phyloP scores from a whole-genome alignment of 2,888 invertebrate genomes.

The Dromius quadrimaculatus region DNA sequence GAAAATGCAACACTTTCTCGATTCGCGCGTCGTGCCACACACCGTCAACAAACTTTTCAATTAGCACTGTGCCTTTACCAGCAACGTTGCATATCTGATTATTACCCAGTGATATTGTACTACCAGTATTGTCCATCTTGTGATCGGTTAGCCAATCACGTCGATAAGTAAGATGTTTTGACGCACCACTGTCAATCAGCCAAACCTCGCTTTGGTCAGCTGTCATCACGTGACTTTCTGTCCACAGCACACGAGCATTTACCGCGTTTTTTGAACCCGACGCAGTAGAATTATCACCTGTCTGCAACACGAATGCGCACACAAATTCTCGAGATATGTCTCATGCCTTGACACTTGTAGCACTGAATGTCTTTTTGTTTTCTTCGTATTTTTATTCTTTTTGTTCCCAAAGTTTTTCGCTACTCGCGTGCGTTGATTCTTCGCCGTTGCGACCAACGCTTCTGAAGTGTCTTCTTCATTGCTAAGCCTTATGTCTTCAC shows the following conservation, averaged over 20 bases:
- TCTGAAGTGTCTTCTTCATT: not conserved
- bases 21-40: conserved; percentile 53
- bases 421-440: not conserved
- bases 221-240: not conserved
- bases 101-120: conserved; percentile 55
- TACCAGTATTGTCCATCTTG: not conserved
- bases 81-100: conserved; percentile 49
- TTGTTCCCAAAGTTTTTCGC: conserved; percentile 14
- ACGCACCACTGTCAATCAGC: conserved; percentile 56
- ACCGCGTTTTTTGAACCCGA: not conserved
- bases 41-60: conserved; percentile 53
- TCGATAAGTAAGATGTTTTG: not conserved
- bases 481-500: conserved; percentile 53
- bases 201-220: conserved; percentile 53
- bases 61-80: conserved; percentile 54
- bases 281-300: conserved; percentile 38
- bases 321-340: conserved; percentile 2
- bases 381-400: conserved; percentile 39
- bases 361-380: conserved; percentile 50
- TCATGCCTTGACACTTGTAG: conserved; percentile 49
- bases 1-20: conserved; percentile 57
- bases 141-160: not conserved
- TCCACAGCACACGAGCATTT: not conserved
- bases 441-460: not conserved
- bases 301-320: conserved; percentile 3